Percentiles rank a stretch among this genome's conserved stretches.
Evolutionary conservation across 2,888 invertebrate genomes (phyloP).

Genomic region (Plebejus anna): DNA sequence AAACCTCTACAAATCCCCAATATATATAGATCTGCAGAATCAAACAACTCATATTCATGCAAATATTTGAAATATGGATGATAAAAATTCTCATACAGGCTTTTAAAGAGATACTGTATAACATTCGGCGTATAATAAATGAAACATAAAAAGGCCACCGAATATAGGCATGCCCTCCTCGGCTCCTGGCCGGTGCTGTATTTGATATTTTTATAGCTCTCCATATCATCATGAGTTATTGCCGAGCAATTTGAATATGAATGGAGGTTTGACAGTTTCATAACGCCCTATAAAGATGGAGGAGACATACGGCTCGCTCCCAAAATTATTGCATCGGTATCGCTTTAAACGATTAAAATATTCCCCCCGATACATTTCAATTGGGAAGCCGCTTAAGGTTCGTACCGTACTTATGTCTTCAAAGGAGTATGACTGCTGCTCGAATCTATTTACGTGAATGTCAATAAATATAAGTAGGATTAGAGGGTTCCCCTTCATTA

Average conservation of each 20-base stretch:
- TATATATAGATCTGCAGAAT: constrained; percentile 2
- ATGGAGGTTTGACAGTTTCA: constrained; percentile 65
- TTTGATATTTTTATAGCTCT: constrained; percentile 74
- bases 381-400: neutral
- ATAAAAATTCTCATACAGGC: neutral
- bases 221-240: constrained; percentile 71
- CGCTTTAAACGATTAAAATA: constrained; percentile 5
- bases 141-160: constrained; percentile 23
- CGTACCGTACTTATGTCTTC: constrained; percentile 4
- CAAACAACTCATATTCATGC: neutral
- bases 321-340: constrained; percentile 32
- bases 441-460: neutral
- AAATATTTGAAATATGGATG: constrained; percentile 6
- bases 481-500: neutral
- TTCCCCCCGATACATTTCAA: neutral
- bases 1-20: neutral
- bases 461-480: constrained; percentile 14
- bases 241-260: constrained; percentile 69
- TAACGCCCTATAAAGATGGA: constrained; percentile 51
- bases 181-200: constrained; percentile 52
- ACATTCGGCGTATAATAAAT: constrained; percentile 23
- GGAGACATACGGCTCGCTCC: constrained; percentile 37
- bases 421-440: neutral
- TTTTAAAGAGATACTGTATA: neutral
- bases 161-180: constrained; percentile 20